Evolutionary conservation across 2,113 vertebrate species (phyloP).

Genomic region (Callocephalon fimbriatum): DNA sequence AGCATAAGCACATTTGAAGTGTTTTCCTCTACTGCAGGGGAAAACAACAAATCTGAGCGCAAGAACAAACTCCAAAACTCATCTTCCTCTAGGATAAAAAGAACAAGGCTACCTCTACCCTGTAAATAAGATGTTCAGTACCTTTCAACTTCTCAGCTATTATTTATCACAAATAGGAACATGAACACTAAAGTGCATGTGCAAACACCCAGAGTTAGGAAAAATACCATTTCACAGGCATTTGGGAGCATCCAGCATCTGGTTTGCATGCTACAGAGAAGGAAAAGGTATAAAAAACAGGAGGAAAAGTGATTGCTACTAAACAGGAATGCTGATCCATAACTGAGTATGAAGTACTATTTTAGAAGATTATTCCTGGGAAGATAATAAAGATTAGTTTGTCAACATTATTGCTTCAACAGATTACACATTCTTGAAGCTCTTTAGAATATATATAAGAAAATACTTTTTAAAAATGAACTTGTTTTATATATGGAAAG

Average conservation of each 20-base stretch:
- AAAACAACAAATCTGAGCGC: not conserved
- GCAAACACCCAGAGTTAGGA: not conserved
- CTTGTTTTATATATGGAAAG: not conserved
- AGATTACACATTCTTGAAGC: not conserved
- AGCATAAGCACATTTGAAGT: not conserved
- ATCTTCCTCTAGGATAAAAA: not conserved
- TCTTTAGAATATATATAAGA: not conserved
- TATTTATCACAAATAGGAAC: not conserved
- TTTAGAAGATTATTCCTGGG: not conserved
- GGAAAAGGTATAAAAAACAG: not conserved
- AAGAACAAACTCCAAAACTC: not conserved
- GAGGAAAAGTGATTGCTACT: not conserved
- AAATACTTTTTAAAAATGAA: not conserved
- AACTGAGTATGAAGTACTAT: not conserved
- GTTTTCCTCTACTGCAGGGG: not conserved
- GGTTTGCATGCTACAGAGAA: not conserved
- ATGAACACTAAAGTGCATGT: not conserved
- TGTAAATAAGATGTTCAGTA: not conserved
- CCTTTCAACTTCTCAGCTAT: not conserved
- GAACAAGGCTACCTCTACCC: not conserved
- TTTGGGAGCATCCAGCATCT: not conserved
- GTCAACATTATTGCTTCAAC: not conserved
- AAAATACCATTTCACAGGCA: not conserved
- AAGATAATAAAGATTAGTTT: not conserved
- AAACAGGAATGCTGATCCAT: not conserved